Evolutionary conservation across 2,113 vertebrate genomes (phyloP).

Genomic region (Gnathonemus echidnorhynchus): DNA sequence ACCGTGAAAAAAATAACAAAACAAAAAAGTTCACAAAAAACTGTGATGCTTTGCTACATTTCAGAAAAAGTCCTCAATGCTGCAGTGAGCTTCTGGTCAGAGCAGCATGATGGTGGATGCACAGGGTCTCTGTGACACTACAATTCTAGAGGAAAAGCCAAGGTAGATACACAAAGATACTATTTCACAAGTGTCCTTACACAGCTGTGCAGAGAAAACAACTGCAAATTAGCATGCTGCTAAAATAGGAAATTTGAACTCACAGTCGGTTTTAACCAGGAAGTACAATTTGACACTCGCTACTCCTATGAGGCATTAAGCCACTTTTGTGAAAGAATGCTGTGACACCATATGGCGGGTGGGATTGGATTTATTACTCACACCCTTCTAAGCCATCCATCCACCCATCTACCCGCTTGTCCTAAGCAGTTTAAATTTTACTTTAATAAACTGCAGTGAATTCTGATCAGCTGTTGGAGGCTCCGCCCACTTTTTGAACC

Average conservation of each 20-base stretch:
- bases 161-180: slow-evolving; percentile 21
- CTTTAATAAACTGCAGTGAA: too few species aligned
- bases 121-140: background rate
- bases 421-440: too few species aligned
- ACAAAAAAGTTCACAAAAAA: background rate
- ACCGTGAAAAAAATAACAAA: background rate
- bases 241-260: slow-evolving; percentile 64
- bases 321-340: slow-evolving; percentile 86
- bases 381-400: background rate
- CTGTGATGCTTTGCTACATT: background rate
- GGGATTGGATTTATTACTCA: background rate
- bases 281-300: slow-evolving; percentile 60
- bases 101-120: background rate
- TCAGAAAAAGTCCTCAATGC: background rate
- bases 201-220: slow-evolving; percentile 26
- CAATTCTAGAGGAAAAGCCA: background rate
- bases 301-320: slow-evolving; percentile 70
- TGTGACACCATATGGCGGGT: slow-evolving; percentile 56
- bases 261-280: slow-evolving; percentile 58
- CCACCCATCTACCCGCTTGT: background rate
- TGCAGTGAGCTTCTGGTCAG: background rate
- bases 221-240: slow-evolving; percentile 41
- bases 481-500: too few species aligned
- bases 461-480: too few species aligned
- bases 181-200: slow-evolving; percentile 33